phyloP scores from a whole-genome alignment of 2,113 vertebrate species.

The Antigone vipio region DNA sequence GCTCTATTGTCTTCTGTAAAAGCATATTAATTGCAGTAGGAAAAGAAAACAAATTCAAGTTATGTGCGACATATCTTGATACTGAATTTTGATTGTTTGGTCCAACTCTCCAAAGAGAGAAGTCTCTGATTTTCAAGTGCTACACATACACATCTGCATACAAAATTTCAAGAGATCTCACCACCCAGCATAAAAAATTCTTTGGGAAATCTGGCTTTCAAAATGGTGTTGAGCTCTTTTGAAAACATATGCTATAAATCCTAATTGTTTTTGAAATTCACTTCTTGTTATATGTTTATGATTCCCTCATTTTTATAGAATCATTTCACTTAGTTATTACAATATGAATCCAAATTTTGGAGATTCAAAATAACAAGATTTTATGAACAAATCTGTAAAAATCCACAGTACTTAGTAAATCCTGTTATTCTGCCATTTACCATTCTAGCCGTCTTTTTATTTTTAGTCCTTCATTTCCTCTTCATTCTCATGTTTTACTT shows the following conservation, averaged over 20 bases:
- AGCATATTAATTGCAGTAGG: background rate
- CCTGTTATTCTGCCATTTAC: conserved; percentile 49
- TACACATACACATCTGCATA: background rate
- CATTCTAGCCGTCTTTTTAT: conserved; percentile 24
- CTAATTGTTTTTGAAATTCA: conserved; percentile 23
- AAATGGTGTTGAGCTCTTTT: conserved; percentile 7
- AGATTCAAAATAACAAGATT: background rate
- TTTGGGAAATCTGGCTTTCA: background rate
- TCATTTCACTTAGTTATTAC: background rate
- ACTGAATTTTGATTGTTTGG: background rate
- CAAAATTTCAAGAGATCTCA: background rate
- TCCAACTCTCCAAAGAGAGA: background rate
- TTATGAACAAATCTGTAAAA: conserved; percentile 29
- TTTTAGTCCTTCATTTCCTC: conserved; percentile 59
- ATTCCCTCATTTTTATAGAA: background rate
- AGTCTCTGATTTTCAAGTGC: background rate
- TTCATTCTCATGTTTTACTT: conserved; percentile 53
- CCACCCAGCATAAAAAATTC: background rate
- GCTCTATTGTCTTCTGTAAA: background rate
- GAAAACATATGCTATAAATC: conserved; percentile 11
- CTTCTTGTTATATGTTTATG: background rate
- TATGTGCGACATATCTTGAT: background rate
- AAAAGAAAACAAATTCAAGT: background rate
- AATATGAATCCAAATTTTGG: background rate
- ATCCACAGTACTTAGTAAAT: conserved; percentile 24